Percentiles rank a stretch among this genome's conserved stretches.
Evolutionary conservation across 2,113 vertebrate genomes (phyloP).

Genomic region (Phrynocephalus versicolor): DNA sequence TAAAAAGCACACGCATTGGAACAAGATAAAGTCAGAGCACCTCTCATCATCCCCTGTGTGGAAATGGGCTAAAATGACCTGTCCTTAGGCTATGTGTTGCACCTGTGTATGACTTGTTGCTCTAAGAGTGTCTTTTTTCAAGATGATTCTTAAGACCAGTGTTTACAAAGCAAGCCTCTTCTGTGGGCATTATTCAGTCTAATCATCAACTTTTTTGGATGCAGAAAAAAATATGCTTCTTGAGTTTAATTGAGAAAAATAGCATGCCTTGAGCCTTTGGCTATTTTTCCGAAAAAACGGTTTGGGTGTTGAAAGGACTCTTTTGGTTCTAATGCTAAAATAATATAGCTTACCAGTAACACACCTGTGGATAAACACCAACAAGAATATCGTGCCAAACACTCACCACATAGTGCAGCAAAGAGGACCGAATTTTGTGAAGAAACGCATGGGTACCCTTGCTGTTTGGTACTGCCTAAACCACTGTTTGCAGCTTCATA

Average conservation of each 20-base stretch:
- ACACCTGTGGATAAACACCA: too few species aligned
- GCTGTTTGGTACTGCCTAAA: too few species aligned
- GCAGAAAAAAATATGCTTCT: neutral
- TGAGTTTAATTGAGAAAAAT: neutral
- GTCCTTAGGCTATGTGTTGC: neutral
- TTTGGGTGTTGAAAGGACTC: neutral
- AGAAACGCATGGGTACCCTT: too few species aligned
- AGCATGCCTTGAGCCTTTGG: neutral
- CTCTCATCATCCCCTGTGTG: neutral
- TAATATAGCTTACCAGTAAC: neutral
- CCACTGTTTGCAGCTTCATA: too few species aligned
- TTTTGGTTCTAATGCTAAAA: neutral
- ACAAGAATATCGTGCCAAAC: neutral
- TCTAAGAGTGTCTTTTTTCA: too few species aligned
- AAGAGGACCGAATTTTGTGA: neutral
- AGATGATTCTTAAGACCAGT: neutral
- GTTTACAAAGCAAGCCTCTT: neutral
- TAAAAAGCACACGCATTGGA: neutral
- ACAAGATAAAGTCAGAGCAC: neutral
- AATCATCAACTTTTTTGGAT: neutral
- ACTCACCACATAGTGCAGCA: neutral
- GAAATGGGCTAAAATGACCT: neutral
- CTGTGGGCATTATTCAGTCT: neutral
- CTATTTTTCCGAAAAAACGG: neutral
- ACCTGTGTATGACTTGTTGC: neutral